A percentile compares a stretch with the other conserved stretches of the same genome.
Conservation (phyloP, 2,888 invertebrate genomes). For the Tipula helvola region DNA sequence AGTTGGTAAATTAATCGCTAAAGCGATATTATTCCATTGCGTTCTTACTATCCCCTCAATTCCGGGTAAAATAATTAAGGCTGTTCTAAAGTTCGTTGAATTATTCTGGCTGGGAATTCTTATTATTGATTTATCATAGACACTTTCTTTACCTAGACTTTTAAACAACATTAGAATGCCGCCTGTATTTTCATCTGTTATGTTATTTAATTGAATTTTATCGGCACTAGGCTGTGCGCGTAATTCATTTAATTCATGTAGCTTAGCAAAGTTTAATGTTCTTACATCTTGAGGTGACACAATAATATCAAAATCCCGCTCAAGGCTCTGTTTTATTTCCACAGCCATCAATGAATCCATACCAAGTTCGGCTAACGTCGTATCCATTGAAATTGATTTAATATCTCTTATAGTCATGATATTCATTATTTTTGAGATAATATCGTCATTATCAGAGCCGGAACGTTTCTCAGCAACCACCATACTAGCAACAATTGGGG, state of each 20-base stretch:
- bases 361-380: constrained; percentile 77
- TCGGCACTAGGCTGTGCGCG: constrained; percentile 20
- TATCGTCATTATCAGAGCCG: constrained; percentile 43
- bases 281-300: constrained; percentile 78
- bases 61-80: too few species aligned
- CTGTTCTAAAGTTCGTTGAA: too few species aligned
- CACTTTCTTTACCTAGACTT: too few species aligned
- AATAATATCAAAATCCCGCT: too few species aligned
- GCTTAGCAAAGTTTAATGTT: constrained; percentile 52
- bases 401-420: constrained; percentile 54
- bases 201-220: too few species aligned
- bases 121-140: too few species aligned
- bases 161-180: too few species aligned
- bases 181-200: too few species aligned
- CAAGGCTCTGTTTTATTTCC: constrained; percentile 84
- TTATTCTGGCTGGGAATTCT: too few species aligned
- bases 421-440: constrained; percentile 60
- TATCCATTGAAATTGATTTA: constrained; percentile 55
- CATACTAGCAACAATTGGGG: constrained; percentile 64
- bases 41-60: too few species aligned
- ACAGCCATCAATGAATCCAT: constrained; percentile 97
- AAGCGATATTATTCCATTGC: too few species aligned
- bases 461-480: constrained; percentile 72
- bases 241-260: constrained; percentile 28
- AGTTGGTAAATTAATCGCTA: too few species aligned